Evolutionary conservation across 2,113 vertebrate species (phyloP).

Genomic region (Aviceda subcristata): DNA sequence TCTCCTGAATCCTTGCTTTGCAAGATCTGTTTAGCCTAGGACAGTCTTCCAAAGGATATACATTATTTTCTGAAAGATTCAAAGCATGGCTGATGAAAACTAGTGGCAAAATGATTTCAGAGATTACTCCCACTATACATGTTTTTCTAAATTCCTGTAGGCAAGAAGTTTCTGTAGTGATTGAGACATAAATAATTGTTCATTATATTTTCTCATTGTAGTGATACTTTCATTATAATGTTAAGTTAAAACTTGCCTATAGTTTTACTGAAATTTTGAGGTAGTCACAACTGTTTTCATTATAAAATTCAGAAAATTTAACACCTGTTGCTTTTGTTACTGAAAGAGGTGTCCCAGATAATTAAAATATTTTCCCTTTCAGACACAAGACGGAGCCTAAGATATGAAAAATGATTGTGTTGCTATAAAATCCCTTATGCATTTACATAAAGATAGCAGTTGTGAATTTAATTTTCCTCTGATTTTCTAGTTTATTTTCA

Average conservation of each 20-base stretch:
- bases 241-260: not conserved
- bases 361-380: not conserved
- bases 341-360: not conserved
- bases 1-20: not conserved
- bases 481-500: not conserved
- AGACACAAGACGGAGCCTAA: not conserved
- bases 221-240: not conserved
- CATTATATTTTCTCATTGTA: not conserved
- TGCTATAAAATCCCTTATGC: not conserved
- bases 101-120: not conserved
- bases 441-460: not conserved
- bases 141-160: not conserved
- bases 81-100: not conserved
- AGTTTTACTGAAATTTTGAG: not conserved
- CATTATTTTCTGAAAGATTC: not conserved
- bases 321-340: not conserved
- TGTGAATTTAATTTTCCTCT: not conserved
- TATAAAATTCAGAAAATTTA: not conserved
- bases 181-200: not conserved
- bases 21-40: not conserved
- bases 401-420: not conserved
- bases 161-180: not conserved
- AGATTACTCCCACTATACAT: not conserved
- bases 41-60: not conserved
- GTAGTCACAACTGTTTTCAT: not conserved